Evolutionary conservation across 2,113 vertebrate genomes (phyloP), one percentile per base, ranked within the genome.

Genomic region (Eclectus roratus): DNA sequence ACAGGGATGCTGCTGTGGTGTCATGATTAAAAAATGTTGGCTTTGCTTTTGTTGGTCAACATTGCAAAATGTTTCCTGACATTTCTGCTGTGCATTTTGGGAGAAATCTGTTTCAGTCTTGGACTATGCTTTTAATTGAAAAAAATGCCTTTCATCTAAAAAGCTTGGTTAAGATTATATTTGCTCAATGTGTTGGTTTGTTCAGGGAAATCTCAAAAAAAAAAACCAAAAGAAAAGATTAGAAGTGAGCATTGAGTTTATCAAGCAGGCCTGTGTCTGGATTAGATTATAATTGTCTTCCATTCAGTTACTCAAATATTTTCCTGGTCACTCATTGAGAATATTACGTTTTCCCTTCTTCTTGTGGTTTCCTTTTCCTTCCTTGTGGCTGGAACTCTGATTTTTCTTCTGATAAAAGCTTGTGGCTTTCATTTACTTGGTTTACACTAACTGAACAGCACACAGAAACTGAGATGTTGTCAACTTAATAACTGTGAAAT

Each of bases 21-120:
- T 95, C 95, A 94, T 7, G 35, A 46, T 73, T 49, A 82, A 95
- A 96, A 95, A 94, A 97, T 97, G 88, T 94, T 96, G 92, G 81
- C 92, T 94, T 92, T 92, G 56, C 69, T 94, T 91, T 76, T 76
- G 49, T 69, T 82, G 91, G 81, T 91, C 84, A 91, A 74, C 70
- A 55, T 33, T 94, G 81, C 70, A 88, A 74, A 93, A 85, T 37
- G 4, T 77, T 94, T 95, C 81, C 41, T 91, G 77, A 74, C 90
- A 19, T 81, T 94, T 91, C 76, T 92, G 60, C 66, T 68, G 35
- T 52, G 66, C 70, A 16, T 86, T 93, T 91, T 53, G 50, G 55
- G 79, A 91, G 53, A 83, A 89, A 66, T 73, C 58, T 60, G 20
- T 72, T 94, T 92, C 52, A 41, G 25, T 77, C 83, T 85, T 73